A percentile compares a stretch with the other conserved stretches of the same genome.
phyloP scores from a whole-genome alignment of 2,113 vertebrate species.

The Miniopterus natalensis region DNA sequence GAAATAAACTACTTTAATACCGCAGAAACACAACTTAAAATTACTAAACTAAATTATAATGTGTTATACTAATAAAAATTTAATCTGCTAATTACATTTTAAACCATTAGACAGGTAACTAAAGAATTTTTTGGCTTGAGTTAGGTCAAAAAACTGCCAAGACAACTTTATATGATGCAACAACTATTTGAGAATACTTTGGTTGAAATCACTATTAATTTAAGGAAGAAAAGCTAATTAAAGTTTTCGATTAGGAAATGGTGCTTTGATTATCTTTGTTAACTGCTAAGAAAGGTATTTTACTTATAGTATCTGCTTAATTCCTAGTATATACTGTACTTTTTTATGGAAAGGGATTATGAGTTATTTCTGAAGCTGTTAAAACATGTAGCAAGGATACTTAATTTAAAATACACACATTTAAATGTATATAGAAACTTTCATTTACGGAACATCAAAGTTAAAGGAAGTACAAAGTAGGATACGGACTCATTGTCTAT shows the following conservation, averaged over 20 bases:
- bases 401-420: background rate
- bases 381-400: conserved; percentile 4
- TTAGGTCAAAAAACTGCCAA: conserved; percentile 33
- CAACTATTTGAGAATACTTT: background rate
- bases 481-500: background rate
- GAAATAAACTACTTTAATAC: conserved; percentile 26
- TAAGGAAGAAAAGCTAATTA: conserved; percentile 40
- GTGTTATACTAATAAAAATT: conserved; percentile 38
- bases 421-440: conserved; percentile 10
- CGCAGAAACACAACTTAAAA: conserved; percentile 63
- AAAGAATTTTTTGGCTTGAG: conserved; percentile 51
- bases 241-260: background rate
- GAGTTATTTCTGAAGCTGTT: conserved; percentile 48
- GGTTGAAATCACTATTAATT: conserved; percentile 34
- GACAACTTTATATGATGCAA: conserved; percentile 2
- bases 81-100: conserved; percentile 60
- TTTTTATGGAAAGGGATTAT: conserved; percentile 43
- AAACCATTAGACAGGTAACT: conserved; percentile 37
- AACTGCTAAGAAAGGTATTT: conserved; percentile 15
- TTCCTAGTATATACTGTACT: conserved; percentile 7
- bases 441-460: conserved; percentile 14
- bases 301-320: conserved; percentile 42
- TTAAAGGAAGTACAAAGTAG: conserved; percentile 47
- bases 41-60: conserved; percentile 54
- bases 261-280: conserved; percentile 17